Base-by-base conservation (phyloP, 1,140 invertebrate species). In the Heliothis virescens region DNA sequence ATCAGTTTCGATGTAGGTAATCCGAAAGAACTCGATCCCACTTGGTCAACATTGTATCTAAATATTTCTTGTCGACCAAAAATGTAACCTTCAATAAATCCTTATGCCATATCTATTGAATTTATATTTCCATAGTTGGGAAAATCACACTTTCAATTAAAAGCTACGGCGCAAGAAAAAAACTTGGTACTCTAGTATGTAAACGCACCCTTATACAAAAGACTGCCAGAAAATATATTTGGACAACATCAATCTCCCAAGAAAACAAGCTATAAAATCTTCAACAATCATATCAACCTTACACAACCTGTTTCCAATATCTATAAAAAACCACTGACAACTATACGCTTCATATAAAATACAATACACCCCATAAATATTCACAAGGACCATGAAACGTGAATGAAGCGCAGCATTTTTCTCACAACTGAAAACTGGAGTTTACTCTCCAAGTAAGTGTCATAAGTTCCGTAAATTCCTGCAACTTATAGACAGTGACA, bases 401-500 rank as follows among this genome's bases (percentile, higher is more conserved):
- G 34, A 52, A 79, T 65, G 59, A 73, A 63, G 7, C 34, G 3
- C 34, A 2, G 1, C 1, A 34, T 73, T 63, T 73, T 63, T 26
- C 13, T 55, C 21, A 18, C 18, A 29, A 29, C 26, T 63, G 13
- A 26, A 34, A 41, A 72, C 47, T 16, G 15, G 60, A 60, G 57
- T 60, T 74, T 0, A 3, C 11, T 55, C 11, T 34, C 63, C 48
- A n/a, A n/a, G n/a, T n/a, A 71, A 78, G 34, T 85, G 83, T 87
- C 80, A 83, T 59, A 85, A 88, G 79, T 84, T 88, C 78, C 84
- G 76, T 52, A 81, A 87, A 82, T 88, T 82, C 77, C 75, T 50
- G 48, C 26, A 74, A 74, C 55, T 74, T 53, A 84, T 84, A 80
- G 79, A 86, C 80, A 86, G 82, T 88, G 83, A 86, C 83, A 81